phyloP scores from a whole-genome alignment of 2,113 vertebrate genomes.

The Dromiciops gliroides region DNA sequence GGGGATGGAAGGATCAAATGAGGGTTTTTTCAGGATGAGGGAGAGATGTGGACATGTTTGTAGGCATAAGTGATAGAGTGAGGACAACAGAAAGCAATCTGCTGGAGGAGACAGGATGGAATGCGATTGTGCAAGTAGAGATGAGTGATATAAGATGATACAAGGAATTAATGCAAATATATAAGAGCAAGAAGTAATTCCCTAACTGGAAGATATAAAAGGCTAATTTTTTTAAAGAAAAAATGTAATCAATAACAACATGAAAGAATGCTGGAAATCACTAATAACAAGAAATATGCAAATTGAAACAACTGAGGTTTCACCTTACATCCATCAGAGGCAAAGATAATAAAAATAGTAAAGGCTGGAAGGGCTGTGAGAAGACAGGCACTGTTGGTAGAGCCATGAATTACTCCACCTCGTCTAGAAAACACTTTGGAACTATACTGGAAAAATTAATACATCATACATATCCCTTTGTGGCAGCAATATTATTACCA shows the following conservation, averaged over 20 bases:
- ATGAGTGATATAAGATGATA: background rate
- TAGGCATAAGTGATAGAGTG: background rate
- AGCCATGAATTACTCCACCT: background rate
- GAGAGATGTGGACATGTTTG: background rate
- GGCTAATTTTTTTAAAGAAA: background rate
- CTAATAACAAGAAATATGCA: background rate
- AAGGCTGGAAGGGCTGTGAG: background rate
- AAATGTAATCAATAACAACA: background rate
- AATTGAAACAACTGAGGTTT: background rate
- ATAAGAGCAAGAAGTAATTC: background rate
- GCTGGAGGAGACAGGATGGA: background rate
- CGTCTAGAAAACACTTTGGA: background rate
- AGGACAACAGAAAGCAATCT: background rate
- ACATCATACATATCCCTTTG: background rate
- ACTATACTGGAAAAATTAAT: background rate
- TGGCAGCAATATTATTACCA: background rate
- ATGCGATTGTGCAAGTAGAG: background rate
- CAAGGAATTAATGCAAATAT: background rate
- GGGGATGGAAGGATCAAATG: background rate
- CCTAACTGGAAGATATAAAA: background rate
- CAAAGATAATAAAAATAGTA: background rate
- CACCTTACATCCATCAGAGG: background rate
- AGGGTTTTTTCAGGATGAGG: background rate
- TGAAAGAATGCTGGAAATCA: background rate
- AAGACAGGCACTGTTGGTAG: background rate